A percentile compares a stretch with the other conserved stretches of the same genome.
Conservation (phyloP, 2,113 vertebrate species). For the Philantomba maxwellii region DNA sequence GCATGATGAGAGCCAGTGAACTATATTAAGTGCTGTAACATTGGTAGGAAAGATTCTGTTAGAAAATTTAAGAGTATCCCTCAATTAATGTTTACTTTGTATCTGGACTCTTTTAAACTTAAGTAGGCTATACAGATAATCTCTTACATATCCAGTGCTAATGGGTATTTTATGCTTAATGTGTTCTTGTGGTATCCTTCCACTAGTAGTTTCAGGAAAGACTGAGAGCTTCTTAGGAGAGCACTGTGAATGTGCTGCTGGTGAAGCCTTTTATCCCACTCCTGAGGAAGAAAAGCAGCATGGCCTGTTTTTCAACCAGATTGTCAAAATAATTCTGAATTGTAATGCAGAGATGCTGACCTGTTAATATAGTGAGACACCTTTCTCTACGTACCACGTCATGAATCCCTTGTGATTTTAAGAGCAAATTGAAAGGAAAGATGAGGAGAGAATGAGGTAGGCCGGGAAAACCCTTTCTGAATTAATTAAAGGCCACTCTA, state of each 20-base stretch:
- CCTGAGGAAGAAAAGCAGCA: conserved; percentile 37
- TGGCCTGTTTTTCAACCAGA: conserved; percentile 24
- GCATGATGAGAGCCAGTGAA: conserved; percentile 74
- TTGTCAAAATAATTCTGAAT: neutral
- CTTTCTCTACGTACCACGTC: neutral
- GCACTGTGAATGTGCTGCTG: neutral
- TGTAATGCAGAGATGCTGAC: conserved; percentile 8
- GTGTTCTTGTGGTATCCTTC: neutral
- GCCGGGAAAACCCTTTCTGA: neutral
- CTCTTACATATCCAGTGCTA: conserved; percentile 10
- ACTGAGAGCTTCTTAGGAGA: neutral
- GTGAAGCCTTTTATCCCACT: neutral
- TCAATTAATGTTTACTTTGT: conserved; percentile 59
- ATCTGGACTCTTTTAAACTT: conserved; percentile 55
- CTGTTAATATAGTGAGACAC: neutral
- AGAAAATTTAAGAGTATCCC: conserved; percentile 45
- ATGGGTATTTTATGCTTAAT: neutral
- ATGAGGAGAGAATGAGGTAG: neutral
- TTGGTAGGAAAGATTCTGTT: conserved; percentile 60
- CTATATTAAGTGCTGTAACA: conserved; percentile 82
- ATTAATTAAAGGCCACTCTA: neutral
- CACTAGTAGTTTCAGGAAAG: neutral
- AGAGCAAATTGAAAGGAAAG: neutral
- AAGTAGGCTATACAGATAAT: conserved; percentile 43
- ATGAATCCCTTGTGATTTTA: neutral